phyloP scores from a whole-genome alignment of 2,113 vertebrate genomes.

The Gadus chalcogrammus region DNA sequence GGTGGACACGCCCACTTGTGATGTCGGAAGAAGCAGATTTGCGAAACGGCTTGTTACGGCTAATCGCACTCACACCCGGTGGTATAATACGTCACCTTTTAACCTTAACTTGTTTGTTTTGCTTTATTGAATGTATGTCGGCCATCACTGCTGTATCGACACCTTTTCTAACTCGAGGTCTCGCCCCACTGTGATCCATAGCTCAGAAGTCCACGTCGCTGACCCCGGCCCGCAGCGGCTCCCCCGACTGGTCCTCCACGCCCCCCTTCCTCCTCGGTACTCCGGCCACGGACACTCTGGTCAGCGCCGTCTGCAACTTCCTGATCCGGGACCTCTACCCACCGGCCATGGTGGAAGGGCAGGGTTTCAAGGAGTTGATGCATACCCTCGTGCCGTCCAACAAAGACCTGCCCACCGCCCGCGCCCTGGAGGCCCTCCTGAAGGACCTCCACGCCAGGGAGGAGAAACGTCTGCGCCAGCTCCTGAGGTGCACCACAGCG shows the following conservation, averaged over 20 bases:
- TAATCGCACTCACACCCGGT: no score
- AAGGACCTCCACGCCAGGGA: conserved; percentile 45
- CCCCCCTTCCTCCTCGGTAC: neutral
- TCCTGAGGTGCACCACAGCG: conserved; percentile 22
- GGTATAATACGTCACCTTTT: no score
- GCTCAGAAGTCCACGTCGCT: conserved; percentile 12
- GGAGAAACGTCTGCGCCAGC: conserved; percentile 31
- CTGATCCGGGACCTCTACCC: conserved; percentile 70
- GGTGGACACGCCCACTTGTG: no score
- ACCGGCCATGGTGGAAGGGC: conserved; percentile 60
- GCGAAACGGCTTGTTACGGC: no score
- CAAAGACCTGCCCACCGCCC: conserved; percentile 53
- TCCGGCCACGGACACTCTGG: conserved; percentile 30
- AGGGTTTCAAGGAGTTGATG: conserved; percentile 70
- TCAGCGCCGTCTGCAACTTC: conserved; percentile 64
- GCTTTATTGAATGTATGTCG: neutral
- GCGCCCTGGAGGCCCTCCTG: conserved; percentile 53
- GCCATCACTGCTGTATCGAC: no score
- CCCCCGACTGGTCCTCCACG: neutral
- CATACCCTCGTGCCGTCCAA: conserved; percentile 60
- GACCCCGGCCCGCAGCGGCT: neutral
- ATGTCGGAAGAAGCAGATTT: no score
- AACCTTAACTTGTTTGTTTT: neutral
- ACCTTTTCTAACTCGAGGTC: neutral
- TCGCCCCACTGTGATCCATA: neutral